Evolutionary conservation across 2,888 invertebrate species (phyloP), one percentile per base, ranked within the genome.

Genomic region (Mongoloraphidia duomilia): DNA sequence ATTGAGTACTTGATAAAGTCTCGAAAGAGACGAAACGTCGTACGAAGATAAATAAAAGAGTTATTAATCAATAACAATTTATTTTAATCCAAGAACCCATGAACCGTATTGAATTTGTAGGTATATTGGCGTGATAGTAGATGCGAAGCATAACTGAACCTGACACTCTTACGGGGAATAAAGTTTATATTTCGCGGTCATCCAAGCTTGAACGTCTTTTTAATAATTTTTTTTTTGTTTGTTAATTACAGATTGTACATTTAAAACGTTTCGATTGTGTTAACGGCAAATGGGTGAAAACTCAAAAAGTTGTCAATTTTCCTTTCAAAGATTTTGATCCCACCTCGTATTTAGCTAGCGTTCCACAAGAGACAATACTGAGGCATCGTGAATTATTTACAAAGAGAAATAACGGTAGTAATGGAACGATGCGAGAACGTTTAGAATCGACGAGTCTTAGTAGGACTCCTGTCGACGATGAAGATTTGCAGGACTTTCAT

Each of bases 241-340:
- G 26, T 26, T 26, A 6, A 26, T 26, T 61, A 1, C 66, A 92
- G 91, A 89, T 94, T 61, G 79, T 94, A 47, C 93, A 94, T 65
- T 70, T 94, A 55, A 94, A 94, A 65, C 79, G 94, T 2, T 94
- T 94, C 70, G 92, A 93, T 65, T 89, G 79, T 65, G 82, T 90
- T 47, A 87, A 89, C 68, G 85, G 80, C 62, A 84, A 90, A 61
- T 94, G 93, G 93, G 87, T 93, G 26, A 94, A 94, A 65, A 93
- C 92, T 0, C 91, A 91, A 63, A 93, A 92, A 65, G 87, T 88
- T 26, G 92, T 93, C 1, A 84, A 89, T 62, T 92, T 92, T 64
- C 91, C 92, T 1, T 81, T 85, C 63, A 76, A 81, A 55, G 77
- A 88, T 61, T 91, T 93, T 64, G 89, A 92, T 63, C 91, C 91